Evolutionary conservation across 1,140 invertebrate genomes (phyloP), one percentile per base, ranked within the genome.

Genomic region (Heliothis virescens): DNA sequence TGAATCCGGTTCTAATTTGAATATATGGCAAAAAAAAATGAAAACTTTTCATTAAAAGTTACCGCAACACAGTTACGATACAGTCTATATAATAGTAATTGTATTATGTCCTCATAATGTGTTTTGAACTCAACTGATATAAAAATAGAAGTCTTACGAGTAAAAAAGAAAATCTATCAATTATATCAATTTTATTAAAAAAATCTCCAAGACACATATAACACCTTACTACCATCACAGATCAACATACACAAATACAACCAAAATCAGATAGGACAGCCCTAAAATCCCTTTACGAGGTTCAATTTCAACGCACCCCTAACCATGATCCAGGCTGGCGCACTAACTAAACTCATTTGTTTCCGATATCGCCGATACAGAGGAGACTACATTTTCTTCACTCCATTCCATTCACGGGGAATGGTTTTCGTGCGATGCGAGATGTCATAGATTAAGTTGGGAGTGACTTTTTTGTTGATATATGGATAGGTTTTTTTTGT

Each of bases 261-360:
- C 29, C 29, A 69, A 69, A 69, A 69, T 69, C 65, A 69, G 65
- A 69, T 69, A 69, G 48, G 18, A 53, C 65, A 53, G 48, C 65
- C 65, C 65, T 69, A 16, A 69, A 69, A 72, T 72, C 69, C 50
- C 53, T 74, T 59, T 59, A 74, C 53, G 72, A 15, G 62, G 62
- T 77, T 77, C 60, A 77, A 77, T 77, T 77, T 67, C 50, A 55
- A 21, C 60, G 11, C 50, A 67, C 15, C 60, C 62, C 48, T 57
- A 57, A 65, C 26, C 63, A 5, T n/a, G 16, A 60, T 65, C 76
- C 65, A 26, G 60, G 50, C 29, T n/a, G 48, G 21, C 63, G 48
- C 29, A 52, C 73, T 76, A 81, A 81, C 63, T 75, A 80, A 80
- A 80, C 79, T 80, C 79, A 74, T 81, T 72, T 81, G 75, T 81